Percentiles rank a stretch among this genome's conserved stretches.
These are phyloP conservation scores for Dascyllus trimaculatus DNA, from an alignment of 2,113 vertebrate species.

Conservation along the genomic window DNA sequence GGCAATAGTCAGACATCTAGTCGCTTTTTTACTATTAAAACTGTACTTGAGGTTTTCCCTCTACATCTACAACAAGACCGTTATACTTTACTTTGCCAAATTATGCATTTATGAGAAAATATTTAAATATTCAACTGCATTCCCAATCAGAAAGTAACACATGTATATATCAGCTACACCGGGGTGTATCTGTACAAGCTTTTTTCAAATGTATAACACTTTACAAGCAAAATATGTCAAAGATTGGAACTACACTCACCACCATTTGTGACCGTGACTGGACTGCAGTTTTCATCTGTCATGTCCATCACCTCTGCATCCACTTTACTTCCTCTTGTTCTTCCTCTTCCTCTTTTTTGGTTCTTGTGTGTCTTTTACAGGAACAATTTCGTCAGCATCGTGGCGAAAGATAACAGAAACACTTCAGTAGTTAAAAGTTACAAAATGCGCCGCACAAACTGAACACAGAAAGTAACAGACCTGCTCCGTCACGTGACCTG, in stretches of 20 bases:
- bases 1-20: slow-evolving; percentile 7
- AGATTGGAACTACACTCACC: slow-evolving; percentile 46
- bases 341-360: slow-evolving; percentile 65
- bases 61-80: background rate
- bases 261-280: background rate
- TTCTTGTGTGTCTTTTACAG: slow-evolving; percentile 43
- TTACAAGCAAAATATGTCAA: background rate
- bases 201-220: background rate
- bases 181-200: background rate
- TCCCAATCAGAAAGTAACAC: background rate
- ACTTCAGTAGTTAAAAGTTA: background rate
- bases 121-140: background rate
- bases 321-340: slow-evolving; percentile 14
- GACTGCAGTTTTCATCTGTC: slow-evolving; percentile 25
- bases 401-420: slow-evolving; percentile 29
- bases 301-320: slow-evolving; percentile 64
- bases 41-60: background rate
- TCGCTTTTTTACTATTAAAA: background rate
- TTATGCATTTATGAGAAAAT: background rate
- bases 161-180: background rate
- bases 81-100: background rate
- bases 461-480: slow-evolving; percentile 27
- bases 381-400: slow-evolving; percentile 19
- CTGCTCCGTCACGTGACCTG: slow-evolving; percentile 56
- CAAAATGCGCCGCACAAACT: background rate